Conservation (phyloP, 2,888 invertebrate species). For the Acronicta leporina region DNA sequence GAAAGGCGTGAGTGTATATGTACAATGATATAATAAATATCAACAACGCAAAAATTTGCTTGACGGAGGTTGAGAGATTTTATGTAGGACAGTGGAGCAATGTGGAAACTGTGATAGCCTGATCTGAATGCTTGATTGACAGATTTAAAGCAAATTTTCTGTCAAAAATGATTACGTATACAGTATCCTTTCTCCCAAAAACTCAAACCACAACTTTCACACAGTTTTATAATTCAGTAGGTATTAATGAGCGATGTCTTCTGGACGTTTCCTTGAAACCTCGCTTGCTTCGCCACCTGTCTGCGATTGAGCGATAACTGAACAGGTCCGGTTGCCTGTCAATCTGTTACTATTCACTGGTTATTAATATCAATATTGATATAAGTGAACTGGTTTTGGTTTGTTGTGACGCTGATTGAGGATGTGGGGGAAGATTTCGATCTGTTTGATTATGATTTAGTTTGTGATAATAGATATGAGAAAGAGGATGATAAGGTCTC, state of each 20-base stretch:
- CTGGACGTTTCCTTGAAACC: constrained; percentile 31
- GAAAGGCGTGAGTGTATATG: no score
- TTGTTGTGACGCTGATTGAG: constrained; percentile 46
- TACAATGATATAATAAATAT: no score
- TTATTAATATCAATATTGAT: constrained; percentile 52
- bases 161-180: not conserved
- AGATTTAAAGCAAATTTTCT: constrained; percentile 4
- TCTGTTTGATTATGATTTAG: constrained; percentile 18
- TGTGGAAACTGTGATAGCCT: not conserved
- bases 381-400: constrained; percentile 34
- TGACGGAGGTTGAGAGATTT: no score
- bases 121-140: not conserved
- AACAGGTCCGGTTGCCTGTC: constrained; percentile 41
- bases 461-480: constrained; percentile 5
- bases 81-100: not conserved
- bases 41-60: no score
- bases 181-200: constrained; percentile 22
- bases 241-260: constrained; percentile 9
- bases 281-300: constrained; percentile 36
- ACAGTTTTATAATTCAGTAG: constrained; percentile 17
- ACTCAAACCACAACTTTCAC: constrained; percentile 30
- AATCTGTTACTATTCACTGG: constrained; percentile 34
- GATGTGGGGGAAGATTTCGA: constrained; percentile 37
- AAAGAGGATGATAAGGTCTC: not conserved
- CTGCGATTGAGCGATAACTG: constrained; percentile 45